Conservation (phyloP, 2,113 vertebrate genomes). For the Sceloporus undulatus region DNA sequence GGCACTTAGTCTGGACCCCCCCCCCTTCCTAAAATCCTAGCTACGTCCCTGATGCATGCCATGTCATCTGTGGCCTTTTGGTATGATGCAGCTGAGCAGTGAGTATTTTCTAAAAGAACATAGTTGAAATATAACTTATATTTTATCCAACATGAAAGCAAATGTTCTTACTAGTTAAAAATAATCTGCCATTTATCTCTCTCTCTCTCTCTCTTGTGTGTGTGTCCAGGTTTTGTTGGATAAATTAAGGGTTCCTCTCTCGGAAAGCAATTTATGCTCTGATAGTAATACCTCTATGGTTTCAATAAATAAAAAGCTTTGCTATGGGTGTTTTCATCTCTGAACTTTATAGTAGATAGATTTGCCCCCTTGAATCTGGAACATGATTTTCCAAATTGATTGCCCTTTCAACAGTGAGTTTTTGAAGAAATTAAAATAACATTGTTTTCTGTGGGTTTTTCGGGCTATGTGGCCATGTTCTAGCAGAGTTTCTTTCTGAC, state of each 20-base stretch:
- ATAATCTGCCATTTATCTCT: not conserved
- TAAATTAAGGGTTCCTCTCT: slow-evolving; percentile 35
- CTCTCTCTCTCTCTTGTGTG: not conserved
- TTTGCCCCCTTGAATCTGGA: slow-evolving; percentile 7
- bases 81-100: slow-evolving; percentile 29
- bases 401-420: not conserved
- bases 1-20: too few species aligned
- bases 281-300: slow-evolving; percentile 30
- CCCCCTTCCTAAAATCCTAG: too few species aligned
- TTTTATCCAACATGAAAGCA: slow-evolving; percentile 40
- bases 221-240: not conserved
- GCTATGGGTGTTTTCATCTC: not conserved
- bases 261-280: not conserved
- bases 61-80: slow-evolving; percentile 21
- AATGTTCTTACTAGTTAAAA: slow-evolving; percentile 19
- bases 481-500: too few species aligned
- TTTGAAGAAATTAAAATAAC: slow-evolving; percentile 13
- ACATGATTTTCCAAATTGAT: not conserved
- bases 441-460: too few species aligned
- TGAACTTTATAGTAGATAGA: not conserved
- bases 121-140: slow-evolving; percentile 37
- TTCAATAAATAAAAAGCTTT: slow-evolving; percentile 43
- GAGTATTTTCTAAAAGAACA: slow-evolving; percentile 40
- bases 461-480: too few species aligned
- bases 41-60: too few species aligned